Base-by-base conservation (phyloP, 2,113 vertebrate species). In the Oriolus oriolus region DNA sequence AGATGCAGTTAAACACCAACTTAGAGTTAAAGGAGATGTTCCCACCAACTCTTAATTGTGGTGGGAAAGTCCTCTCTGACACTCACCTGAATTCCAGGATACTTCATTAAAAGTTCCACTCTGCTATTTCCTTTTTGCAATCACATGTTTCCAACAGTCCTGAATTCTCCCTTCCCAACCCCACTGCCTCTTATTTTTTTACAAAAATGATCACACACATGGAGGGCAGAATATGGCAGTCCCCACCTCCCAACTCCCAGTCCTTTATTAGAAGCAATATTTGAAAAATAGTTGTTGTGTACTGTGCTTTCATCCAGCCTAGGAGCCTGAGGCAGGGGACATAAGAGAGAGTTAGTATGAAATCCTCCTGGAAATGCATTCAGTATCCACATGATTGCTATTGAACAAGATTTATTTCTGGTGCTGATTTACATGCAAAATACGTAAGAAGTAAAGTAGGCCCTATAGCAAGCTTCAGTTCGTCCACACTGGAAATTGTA, bases 341-440 rank as follows among this genome's bases (percentile, higher is more conserved):
- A 96, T 94, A 96, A 96, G 79, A 95, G 76, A 97, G 52, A 94
- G 90, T 94, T 96, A 95, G 93, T 90, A 85, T 82, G 86, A 95
- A 96, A 94, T 87, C 86, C 76, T 90, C 80, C 74, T 86, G 76
- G 79, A 94, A 96, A 94, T 71, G 92, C 93, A 95, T 93, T 95
- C 83, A 94, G 56, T 56, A 95, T 78, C 85, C 76, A 92, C 16
- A 74, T 59, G 86, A 92, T 3, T 68, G 70, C 73, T 93, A 88
- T 5, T 3, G 4, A 90, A 66, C 28, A 60, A 84, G 56, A 87
- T 90, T 86, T 68, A 84, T 53, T 86, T 84, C 71, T 94, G 69
- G 60, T 90, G 79, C 73, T 75, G 52, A 59, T 90, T 86, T 49
- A 90, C 83, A 95, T 96, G 94, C 93, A 96, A 91, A 93, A 81